phyloP scores from a whole-genome alignment of 2,113 vertebrate genomes.

The Alethe castanea region DNA sequence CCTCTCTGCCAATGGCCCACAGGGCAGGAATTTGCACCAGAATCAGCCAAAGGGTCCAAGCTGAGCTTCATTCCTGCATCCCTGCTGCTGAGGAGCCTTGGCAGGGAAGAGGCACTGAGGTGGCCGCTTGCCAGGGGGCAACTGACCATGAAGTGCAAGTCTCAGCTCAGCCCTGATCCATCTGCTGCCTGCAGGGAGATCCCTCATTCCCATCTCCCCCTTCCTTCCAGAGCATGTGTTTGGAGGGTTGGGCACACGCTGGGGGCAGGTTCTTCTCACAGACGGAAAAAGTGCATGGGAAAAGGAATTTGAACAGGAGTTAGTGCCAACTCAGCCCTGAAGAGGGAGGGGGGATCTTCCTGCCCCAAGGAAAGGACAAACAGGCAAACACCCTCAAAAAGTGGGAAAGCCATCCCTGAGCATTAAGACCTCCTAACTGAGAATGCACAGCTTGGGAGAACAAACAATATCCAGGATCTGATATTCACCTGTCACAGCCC shows the following conservation, averaged over 20 bases:
- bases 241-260: background rate
- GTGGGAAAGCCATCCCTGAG: background rate
- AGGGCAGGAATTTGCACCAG: background rate
- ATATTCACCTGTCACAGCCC: background rate
- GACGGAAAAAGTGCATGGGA: background rate
- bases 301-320: background rate
- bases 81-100: background rate
- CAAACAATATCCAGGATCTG: background rate
- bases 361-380: background rate
- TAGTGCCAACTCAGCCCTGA: background rate
- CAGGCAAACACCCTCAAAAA: background rate
- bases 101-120: background rate
- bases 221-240: background rate
- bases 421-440: background rate
- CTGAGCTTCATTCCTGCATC: background rate
- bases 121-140: background rate
- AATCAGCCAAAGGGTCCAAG: background rate
- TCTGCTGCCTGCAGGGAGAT: background rate
- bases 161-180: background rate
- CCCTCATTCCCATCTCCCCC: background rate
- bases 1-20: background rate
- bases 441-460: background rate
- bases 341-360: background rate
- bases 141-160: background rate
- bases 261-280: background rate